Evolutionary conservation across 2,888 invertebrate species (phyloP), one percentile per base, ranked within the genome.

Genomic region (Caenorhabditis sinica): DNA sequence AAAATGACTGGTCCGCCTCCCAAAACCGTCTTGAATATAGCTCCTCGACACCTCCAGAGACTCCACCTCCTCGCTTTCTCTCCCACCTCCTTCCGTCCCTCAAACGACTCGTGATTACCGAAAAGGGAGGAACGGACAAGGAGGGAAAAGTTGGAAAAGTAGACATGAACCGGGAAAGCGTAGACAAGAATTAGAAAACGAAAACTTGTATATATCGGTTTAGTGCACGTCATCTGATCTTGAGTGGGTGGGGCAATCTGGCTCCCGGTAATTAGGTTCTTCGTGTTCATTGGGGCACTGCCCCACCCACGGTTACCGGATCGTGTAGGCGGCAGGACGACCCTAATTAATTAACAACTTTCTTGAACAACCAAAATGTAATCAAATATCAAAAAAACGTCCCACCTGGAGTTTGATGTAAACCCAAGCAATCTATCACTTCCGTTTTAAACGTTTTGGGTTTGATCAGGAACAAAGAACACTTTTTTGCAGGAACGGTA

Each of bases 101-200:
- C 80, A 66, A 72, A 80, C 80, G 72, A 80, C 80, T 72, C 80
- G 80, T 80, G 80, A 80, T 80, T 80, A 80, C 80, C 72, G 72
- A 80, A 51, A 61, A 58, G 63, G 20, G 49, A 20, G 20, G 49
- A 36, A 65, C 56, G 72, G 66, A 71, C 71, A 51, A 13, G 11
- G 23, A 20, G 17, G 20, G 25, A 20, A 63, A 43, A 43, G 33
- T 61, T 61, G 13, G 49, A 36, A 40, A 17, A 56, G 60, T 49
- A 71, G 40, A 63, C 77, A 61, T 69, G 63, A 79, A 72, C 65
- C 72, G 36, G 66, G 72, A 45, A 68, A 40, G 60, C 4, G 43
- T 33, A 30, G 28, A 36, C 15, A 15, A 56, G 56, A 56, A 56
- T 56, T 56, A n/a, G 68, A 53, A 68, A 36, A 53, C 51, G 71